Conservation (phyloP, 2,113 vertebrate species). For the Platanista minor region DNA sequence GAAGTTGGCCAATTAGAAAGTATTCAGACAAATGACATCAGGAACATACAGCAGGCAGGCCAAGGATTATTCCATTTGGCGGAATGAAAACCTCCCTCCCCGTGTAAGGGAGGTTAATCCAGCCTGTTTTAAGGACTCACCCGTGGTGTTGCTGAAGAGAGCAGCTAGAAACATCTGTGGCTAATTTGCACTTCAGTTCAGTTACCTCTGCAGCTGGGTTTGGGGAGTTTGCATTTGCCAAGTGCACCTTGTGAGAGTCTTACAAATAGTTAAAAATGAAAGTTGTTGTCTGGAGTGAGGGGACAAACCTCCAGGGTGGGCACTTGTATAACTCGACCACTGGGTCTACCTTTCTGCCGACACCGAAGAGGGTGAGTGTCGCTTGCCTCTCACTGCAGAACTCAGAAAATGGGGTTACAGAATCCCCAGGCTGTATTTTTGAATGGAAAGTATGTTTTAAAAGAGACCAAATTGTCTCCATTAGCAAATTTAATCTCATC, state of each 20-base stretch:
- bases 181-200: neutral
- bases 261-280: neutral
- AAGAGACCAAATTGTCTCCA: neutral
- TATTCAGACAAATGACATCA: neutral
- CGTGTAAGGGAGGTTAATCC: neutral
- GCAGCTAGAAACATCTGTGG: neutral
- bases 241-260: neutral
- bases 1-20: neutral
- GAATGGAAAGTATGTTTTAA: neutral
- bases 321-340: neutral
- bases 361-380: neutral
- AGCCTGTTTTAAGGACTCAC: neutral
- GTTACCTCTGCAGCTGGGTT: neutral
- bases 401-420: neutral
- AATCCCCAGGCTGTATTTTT: neutral
- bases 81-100: neutral
- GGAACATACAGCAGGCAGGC: neutral
- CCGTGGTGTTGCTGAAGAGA: neutral
- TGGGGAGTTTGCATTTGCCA: neutral
- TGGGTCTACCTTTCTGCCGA: neutral
- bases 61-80: neutral
- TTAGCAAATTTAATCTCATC: neutral
- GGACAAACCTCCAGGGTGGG: neutral
- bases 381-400: neutral
- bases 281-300: neutral